Evolutionary conservation across 2,113 vertebrate species (phyloP).

Genomic region (Ursus arctos): DNA sequence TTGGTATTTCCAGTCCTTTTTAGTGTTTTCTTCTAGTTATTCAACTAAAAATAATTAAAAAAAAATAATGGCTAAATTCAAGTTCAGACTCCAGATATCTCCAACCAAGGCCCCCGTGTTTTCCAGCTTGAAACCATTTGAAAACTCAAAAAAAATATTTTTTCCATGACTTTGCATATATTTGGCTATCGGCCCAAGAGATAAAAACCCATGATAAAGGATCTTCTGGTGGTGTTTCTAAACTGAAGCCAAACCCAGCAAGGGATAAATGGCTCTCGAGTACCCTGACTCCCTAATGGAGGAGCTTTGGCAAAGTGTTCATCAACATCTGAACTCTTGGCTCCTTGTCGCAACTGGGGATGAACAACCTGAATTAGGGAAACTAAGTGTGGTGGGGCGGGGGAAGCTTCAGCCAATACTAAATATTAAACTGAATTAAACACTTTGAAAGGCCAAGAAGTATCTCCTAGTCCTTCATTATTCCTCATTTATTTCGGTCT

Average conservation of each 20-base stretch:
- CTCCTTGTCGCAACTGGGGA: constrained; percentile 62
- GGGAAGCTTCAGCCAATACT: constrained; percentile 36
- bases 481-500: constrained; percentile 67
- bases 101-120: background rate
- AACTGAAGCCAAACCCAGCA: constrained; percentile 73
- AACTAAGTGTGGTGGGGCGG: constrained; percentile 45
- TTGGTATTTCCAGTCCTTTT: constrained; percentile 33
- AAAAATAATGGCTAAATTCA: constrained; percentile 37
- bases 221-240: constrained; percentile 57
- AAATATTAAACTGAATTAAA: constrained; percentile 69
- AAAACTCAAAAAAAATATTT: constrained; percentile 57
- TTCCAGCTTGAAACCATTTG: constrained; percentile 41
- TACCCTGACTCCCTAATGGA: constrained; percentile 49
- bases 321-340: constrained; percentile 72
- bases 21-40: constrained; percentile 1
- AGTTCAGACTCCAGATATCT: constrained; percentile 1
- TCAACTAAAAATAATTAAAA: constrained; percentile 56
- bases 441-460: constrained; percentile 57
- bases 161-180: constrained; percentile 39
- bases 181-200: constrained; percentile 55
- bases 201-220: constrained; percentile 61
- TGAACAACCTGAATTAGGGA: constrained; percentile 72
- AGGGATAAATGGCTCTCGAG: constrained; percentile 54
- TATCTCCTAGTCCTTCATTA: constrained; percentile 55
- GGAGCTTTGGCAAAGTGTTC: constrained; percentile 64